Base-by-base conservation (phyloP, 2,888 invertebrate genomes). In the Rhaphigaster nebulosa region DNA sequence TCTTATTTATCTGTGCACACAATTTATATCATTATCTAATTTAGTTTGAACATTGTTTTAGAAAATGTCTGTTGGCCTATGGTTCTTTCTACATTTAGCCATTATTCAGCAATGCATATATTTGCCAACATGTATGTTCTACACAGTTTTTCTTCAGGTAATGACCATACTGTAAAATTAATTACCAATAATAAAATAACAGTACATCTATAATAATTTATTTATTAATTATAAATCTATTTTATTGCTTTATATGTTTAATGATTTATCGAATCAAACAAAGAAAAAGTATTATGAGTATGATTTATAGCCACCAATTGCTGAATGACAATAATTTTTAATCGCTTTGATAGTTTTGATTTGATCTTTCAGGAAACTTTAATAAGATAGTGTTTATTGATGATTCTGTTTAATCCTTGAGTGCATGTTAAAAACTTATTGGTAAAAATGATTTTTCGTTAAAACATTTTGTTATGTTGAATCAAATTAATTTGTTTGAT, bases 41-140 rank as follows among this genome's bases (percentile, higher is more conserved):
- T 91, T 92, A 92, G 89, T 91, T 50, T 91, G 92, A 18, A 5
- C 2, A 92, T 92, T 50, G 93, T 94, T 94, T 84, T 94, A 97
- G 97, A 95, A 93, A 95, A 95, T 92, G 94, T 96, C 88, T 98
- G 97, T 93, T 95, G 96, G 94, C 98, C 99, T 8, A 98, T 99
- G 98, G 93, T 99, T 89, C 94, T 99, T 10, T 98, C 98, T n/a
- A 97, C 97, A 56, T 99, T 99, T 94, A 99, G 99, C 93, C 99
- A 99, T 94, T 96, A 97, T 93, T 97, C 97, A 1, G 94, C 96
- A 65, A 94, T 98, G 92, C 99, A 99, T 94, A 95, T 99, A 91
- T 96, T 96, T 92, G 96, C 97, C 90, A 99, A 99, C 94, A 99
- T 99, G 99, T 99, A 97, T 94, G 99, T 98, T 80, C 94, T 99